Evolutionary conservation across 2,113 vertebrate species (phyloP), one percentile per base, ranked within the genome.

Genomic region (Drymodes brunneopygia): DNA sequence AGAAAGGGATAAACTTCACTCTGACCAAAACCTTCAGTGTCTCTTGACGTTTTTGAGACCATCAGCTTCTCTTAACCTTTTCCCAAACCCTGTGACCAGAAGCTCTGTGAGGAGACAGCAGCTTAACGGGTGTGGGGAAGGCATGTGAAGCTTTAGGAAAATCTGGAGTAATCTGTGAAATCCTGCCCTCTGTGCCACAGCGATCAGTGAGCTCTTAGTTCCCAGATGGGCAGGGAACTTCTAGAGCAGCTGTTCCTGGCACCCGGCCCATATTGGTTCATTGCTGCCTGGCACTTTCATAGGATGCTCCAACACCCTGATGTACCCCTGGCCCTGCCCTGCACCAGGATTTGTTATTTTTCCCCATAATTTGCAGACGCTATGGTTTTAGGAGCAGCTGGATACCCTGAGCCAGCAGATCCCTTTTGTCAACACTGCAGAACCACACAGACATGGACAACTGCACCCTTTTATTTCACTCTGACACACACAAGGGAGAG

Each of bases 241-340:
- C 44, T 57, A 35, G 50, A 44, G 75, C 17, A 35, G 36, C 36
- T 65, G 36, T 44, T 88, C 24, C 42, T 35, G 9, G 22, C 4
- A 8, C 60, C 18, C 1, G 0, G 35, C 22, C 24, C 1, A 2
- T 0, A 0, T 3, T 48, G 42, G 7, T 35, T 31, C 0, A 1
- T 35, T 2, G 6, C 50, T 58, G 47, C 69, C 27, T 0, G 0
- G 51, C 3, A 3, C 42, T 29, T 29, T 69, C 1, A 4, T 12
- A 27, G 42, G 42, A 36, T 3, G 4, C 35, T 61, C 25, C 1
- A 5, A 48, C 35, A 54, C 54, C n/a, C 1, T 3, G 0, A 1
- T 6, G n/a, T 48, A 42, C 38, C 53, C 38, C 47, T 48, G 31
- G 47, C 70, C 69, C 57, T 75, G 22, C 33, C 50, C 50, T 35